Base-by-base conservation (phyloP, 1,140 invertebrate species). In the Macrobrachium rosenbergii region DNA sequence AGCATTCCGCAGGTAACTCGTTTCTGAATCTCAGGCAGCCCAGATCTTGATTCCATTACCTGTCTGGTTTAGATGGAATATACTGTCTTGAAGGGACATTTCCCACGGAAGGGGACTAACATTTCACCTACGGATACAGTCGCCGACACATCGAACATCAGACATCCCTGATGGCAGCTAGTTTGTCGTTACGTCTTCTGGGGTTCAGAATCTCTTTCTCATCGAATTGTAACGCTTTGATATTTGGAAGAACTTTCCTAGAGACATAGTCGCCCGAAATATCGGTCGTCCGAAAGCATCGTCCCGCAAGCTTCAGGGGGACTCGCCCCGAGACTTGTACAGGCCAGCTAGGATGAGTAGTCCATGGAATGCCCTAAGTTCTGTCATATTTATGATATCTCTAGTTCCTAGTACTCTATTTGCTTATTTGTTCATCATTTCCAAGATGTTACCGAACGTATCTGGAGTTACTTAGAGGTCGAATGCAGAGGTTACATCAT, bases 401-500 rank as follows among this genome's bases (percentile, higher is more conserved):
- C 64, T 3, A 37, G 28, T 37, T 1, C 11, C 64, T 11, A 17
- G 64, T 69, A 69, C 64, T 69, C 64, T n/a, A 12, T 12, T n/a
- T 69, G 64, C 64, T 69, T 69, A 3, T n/a, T 69, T n/a, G n/a
- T n/a, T n/a, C n/a, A 11, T 69, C 64, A 69, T 69, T 69, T 69
- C 0, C 19, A 17, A n/a, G 28, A 69, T 69, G 5, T 21, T n/a
- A n/a, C n/a, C 1, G 64, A 69, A 7, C 3, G 37, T 43, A n/a
- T 23, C 12, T 76, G 73, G 8, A 76, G 43, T 76, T 16, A 37
- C 2, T 0, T 16, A 37, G 52, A 76, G 73, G 11, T 76, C 28
- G 2, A 76, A 76, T 76, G 43, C 28, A 76, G n/a, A 76, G 37
- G 73, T 10, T 37, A 37, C 28, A 37, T 37, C 28, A 37, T 37